phyloP scores from a whole-genome alignment of 1,140 invertebrate species.

The Drosophila prosaltans region DNA sequence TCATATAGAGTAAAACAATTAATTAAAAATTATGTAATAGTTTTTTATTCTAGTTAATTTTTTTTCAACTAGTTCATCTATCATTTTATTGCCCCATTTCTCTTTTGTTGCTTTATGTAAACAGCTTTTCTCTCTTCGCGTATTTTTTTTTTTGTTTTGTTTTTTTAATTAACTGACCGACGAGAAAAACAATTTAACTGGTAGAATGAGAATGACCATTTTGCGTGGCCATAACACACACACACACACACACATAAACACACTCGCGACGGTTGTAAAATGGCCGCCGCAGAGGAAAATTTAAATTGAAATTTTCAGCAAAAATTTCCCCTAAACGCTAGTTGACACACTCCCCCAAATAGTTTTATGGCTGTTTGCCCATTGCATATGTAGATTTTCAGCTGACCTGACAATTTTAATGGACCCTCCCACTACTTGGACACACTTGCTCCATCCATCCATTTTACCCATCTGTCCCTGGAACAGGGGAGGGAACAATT shows the following conservation, averaged over 20 bases:
- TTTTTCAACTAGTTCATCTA: background rate
- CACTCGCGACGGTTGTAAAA: constrained; percentile 65
- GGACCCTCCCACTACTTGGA: constrained; percentile 34
- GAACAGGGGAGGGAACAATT: constrained; percentile 38
- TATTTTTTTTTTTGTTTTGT: constrained; percentile 56
- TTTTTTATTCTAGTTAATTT: background rate
- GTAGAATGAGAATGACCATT: constrained; percentile 43
- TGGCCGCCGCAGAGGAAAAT: constrained; percentile 66
- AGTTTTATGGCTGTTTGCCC: constrained; percentile 79
- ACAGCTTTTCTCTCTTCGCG: background rate
- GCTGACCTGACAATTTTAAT: constrained; percentile 76
- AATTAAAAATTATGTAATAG: background rate
- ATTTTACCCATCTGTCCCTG: no score
- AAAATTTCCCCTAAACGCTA: constrained; percentile 41
- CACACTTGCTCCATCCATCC: background rate
- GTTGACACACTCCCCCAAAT: constrained; percentile 39
- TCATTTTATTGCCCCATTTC: background rate
- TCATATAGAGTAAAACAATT: no score
- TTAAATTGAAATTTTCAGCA: constrained; percentile 67
- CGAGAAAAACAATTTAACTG: constrained; percentile 5
- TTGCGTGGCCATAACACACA: constrained; percentile 59
- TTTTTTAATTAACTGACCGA: constrained; percentile 73
- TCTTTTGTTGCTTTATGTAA: background rate
- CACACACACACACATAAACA: constrained; percentile 1
- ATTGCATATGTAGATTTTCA: constrained; percentile 80